Base-by-base conservation (phyloP, 2,797 vertebrate species). In the Naso thynnoides region DNA sequence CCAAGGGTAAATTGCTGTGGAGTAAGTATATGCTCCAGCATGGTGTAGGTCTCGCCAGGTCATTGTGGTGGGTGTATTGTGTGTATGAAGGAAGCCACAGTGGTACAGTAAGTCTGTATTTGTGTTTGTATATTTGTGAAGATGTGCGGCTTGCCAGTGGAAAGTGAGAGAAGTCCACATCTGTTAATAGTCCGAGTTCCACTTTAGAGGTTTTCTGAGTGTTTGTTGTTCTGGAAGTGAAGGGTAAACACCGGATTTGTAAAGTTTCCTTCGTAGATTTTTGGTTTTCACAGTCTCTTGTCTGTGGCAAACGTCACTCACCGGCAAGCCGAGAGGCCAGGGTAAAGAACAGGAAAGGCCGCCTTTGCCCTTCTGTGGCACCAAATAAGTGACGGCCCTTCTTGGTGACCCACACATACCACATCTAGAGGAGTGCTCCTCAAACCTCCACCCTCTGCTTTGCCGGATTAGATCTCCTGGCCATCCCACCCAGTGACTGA, bases 401-500 rank as follows among this genome's bases (percentile, higher is more conserved):
- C 27, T 70, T 44, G 91, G 92, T 90, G 82, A 86, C 82, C 93
- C 93, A 76, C 89, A 90, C n/a, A 33, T n/a, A 86, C 91, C 92
- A 93, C 93, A 92, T 93, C 91, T 91, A 81, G 78, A 60, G 67
- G 59, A 73, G 84, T 53, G 59, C 71, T 84, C 78, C 80, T 76
- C 83, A 89, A 92, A 91, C 85, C 89, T 87, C 89, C 87, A 72
- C 78, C 90, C 86, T 84, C 75, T 19, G 72, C 84, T 84, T 70
- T 70, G 86, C 81, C 50, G 80, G 88, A 81, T 89, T 87, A 86
- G 85, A 79, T 79, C 73, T 83, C 73, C 74, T 83, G 82, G 89
- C 85, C 90, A 90, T 91, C 92, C 92, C 93, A 94, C 93, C 93
- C 92, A 93, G 91, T 79, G 88, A 85, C 90, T 88, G 88, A 77